Evolutionary conservation across 2,797 vertebrate genomes (phyloP), one percentile per base, ranked within the genome.

Genomic region (Lophotriccus pileatus): DNA sequence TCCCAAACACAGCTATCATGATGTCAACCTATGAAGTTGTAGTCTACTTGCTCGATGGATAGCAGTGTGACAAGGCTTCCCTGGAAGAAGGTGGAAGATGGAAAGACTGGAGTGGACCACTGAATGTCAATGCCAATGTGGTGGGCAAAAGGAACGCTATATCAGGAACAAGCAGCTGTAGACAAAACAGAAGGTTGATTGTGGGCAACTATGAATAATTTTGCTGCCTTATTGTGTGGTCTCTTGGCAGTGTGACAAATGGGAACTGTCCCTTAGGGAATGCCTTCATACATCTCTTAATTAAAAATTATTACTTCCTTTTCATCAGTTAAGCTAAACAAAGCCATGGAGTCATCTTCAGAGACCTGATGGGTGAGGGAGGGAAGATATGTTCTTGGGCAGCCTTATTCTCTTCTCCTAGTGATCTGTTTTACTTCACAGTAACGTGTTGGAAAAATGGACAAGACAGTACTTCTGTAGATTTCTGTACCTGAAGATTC

Each of bases 21-120:
- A 99, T 99, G 99, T 98, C 98, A 96, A 99, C 99, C 93, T 99
- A 99, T 80, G 99, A 99, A 97, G 96, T 99, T 96, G 99, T 99
- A 95, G 99, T 99, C 91, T 99, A 99, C 98, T 97, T 99, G 81
- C 98, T 99, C 1, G 98, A 98, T 80, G 97, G 98, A 98, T 99
- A 99, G 98, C 95, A 93, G 46, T 8, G 4, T 32, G 49, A 27
- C 30, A 53, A 87, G 58, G 70, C 82, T 68, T 20, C 68, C 68
- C 32, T 63, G 90, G 81, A 32, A 80, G 68, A 95, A 91, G 74
- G 89, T 95, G 93, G 94, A 98, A 98, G 98, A 98, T 95, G 92
- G 98, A 98, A 98, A 97, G 97, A 98, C 97, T 91, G 92, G 83
- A 97, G 93, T 94, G 98, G 98, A 98, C 98, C 98, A 97, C 97